These are phyloP conservation scores for Nomada ruficornis DNA, from an alignment of 2,888 invertebrate genomes.

Conservation along the genomic window DNA sequence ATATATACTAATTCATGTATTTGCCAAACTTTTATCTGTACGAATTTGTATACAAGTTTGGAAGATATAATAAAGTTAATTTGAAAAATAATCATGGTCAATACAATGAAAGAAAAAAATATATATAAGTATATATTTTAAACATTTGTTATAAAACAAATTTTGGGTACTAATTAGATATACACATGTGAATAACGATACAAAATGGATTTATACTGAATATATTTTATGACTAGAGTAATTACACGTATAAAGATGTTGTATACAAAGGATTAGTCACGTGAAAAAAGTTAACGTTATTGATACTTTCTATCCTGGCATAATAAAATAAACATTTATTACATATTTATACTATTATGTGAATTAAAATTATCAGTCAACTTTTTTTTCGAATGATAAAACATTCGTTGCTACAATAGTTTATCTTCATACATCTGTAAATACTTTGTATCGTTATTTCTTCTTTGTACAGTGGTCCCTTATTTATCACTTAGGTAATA, in stretches of 20 bases:
- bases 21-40: slow-evolving; percentile 62
- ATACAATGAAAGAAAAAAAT: not conserved
- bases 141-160: slow-evolving; percentile 4
- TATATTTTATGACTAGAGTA: slow-evolving; percentile 6
- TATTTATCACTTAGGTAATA: slow-evolving; percentile 25
- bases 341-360: slow-evolving; percentile 4
- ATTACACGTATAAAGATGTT: slow-evolving; percentile 8
- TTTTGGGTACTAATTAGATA: not conserved
- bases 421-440: not conserved
- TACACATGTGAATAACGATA: not conserved
- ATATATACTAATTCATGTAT: slow-evolving; percentile 55
- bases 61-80: slow-evolving; percentile 58
- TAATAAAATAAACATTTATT: slow-evolving; percentile 21
- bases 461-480: slow-evolving; percentile 58
- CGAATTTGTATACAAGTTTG: slow-evolving; percentile 65
- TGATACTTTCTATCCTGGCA: not conserved
- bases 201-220: not conserved
- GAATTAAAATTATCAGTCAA: slow-evolving; percentile 27
- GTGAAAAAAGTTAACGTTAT: slow-evolving; percentile 22
- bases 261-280: slow-evolving; percentile 2
- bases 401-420: slow-evolving; percentile 39
- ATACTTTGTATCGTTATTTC: slow-evolving; percentile 11
- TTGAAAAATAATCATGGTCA: slow-evolving; percentile 6
- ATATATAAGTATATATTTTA: slow-evolving; percentile 1
- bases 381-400: slow-evolving; percentile 13